These are phyloP conservation scores for Atta colombica DNA, from an alignment of 1,140 invertebrate species.

Conservation along the genomic window DNA sequence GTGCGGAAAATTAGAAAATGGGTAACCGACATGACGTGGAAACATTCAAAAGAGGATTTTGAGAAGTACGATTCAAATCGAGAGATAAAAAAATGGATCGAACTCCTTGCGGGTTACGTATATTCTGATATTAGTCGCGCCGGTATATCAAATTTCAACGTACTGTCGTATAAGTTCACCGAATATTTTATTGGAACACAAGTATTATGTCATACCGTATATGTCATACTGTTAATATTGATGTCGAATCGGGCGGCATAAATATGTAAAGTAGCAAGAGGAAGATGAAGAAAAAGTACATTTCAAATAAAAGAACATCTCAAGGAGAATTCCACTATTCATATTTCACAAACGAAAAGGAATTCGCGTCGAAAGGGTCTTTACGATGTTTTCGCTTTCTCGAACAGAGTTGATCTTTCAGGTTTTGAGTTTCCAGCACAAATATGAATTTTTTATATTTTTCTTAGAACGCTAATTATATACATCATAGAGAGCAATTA, in stretches of 20 bases:
- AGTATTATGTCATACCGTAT: not conserved
- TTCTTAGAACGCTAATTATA: slow-evolving; percentile 6
- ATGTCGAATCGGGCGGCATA: not conserved
- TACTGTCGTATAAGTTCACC: not conserved
- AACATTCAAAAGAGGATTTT: not conserved
- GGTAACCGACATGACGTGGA: not conserved
- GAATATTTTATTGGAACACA: not conserved
- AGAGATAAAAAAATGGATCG: slow-evolving; percentile 42
- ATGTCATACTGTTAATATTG: slow-evolving; percentile 20
- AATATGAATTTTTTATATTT: not conserved
- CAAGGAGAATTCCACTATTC: slow-evolving; percentile 16
- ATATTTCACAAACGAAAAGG: slow-evolving; percentile 29
- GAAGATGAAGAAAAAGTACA: not conserved
- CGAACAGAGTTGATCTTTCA: not conserved
- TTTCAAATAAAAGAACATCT: slow-evolving; percentile 17
- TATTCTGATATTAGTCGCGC: too few relatives aligned
- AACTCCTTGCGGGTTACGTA: not conserved
- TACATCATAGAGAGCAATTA: not conserved
- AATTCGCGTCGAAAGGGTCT: slow-evolving; percentile 26
- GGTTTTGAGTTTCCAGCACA: not conserved
- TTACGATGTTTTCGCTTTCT: not conserved
- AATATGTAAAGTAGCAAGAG: slow-evolving; percentile 1
- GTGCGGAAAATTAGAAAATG: not conserved
- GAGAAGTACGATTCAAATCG: slow-evolving; percentile 13
- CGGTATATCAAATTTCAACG: not conserved